Evolutionary conservation across 2,888 invertebrate genomes (phyloP), one percentile per base, ranked within the genome.

Genomic region (Dascillus cervinus): DNA sequence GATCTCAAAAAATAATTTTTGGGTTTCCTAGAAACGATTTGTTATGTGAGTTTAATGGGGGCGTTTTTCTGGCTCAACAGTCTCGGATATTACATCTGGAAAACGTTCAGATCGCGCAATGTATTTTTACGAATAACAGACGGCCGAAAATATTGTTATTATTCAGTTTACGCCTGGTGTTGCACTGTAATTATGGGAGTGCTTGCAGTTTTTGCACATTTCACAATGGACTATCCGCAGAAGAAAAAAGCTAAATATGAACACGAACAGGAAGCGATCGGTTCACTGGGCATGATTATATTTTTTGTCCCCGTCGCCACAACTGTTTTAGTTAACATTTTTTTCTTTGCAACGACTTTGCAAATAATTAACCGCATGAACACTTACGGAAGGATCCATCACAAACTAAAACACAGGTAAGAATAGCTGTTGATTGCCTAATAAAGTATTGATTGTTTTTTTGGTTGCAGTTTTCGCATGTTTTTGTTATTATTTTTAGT

Each of bases 1-100:
- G 26, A 32, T 25, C 19, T 29, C 23, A 26, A 26, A 26, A 29
- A 29, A 11, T 11, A 33, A 11, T 43, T 39, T 47, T 29, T n/a
- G n/a, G n/a, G n/a, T n/a, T n/a, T 75, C 76, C 40, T 70, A 84
- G 88, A 88, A 68, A 75, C 80, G 3, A 72, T 86, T 46, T 70
- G 83, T 44, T 86, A 85, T 51, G 69, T 84, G 30, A 82, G 84
- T 52, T 65, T 87, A 30, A 57, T 87, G 43, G 85, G 81, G 15
- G 83, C 86, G 28, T 88, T 87, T 63, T 86, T 88, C 55, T 89
- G 89, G 89, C 65, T 89, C 2, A 88, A 84, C 47, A 84, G 85
- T 55, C 73, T 86, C 40, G 88, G 87, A 27, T 89, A 84, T 58
- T 88, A 88, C 58, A 82, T 88, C 40, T 89, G 88, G 88, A 85